Percentiles rank a stretch among this genome's conserved stretches.
Conservation (phyloP, 2,113 vertebrate species). For the Oreotrochilus melanogaster region DNA sequence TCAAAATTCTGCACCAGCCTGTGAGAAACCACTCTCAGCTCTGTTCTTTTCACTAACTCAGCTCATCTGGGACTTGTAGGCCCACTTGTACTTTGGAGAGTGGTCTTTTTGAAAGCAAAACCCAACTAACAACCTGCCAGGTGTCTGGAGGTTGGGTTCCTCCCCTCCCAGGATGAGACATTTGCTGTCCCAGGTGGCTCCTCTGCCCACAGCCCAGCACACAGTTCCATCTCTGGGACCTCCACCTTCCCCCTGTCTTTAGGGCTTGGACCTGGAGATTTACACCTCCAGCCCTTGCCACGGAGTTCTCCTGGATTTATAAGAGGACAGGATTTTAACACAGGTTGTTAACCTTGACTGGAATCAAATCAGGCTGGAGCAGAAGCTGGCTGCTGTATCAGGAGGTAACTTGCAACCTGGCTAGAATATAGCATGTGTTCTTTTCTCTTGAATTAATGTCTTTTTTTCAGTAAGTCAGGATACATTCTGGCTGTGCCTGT, state of each 20-base stretch:
- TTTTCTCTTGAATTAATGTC: neutral
- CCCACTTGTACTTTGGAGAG: rapidly evolving
- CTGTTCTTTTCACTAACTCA: neutral
- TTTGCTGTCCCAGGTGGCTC: rapidly evolving
- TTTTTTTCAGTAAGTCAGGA: neutral
- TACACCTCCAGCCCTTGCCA: neutral
- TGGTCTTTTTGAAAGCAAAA: neutral
- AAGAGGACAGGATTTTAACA: neutral
- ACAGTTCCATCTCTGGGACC: rapidly evolving
- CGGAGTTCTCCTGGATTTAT: neutral
- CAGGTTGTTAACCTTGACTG: neutral
- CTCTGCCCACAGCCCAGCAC: neutral
- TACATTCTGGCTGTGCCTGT: neutral
- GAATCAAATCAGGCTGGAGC: conserved; percentile 10
- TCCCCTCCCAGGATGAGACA: neutral
- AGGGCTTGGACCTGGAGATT: neutral
- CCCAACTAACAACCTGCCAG: neutral
- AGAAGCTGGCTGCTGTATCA: neutral
- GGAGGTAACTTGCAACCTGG: neutral
- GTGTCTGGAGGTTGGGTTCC: neutral
- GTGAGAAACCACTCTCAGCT: neutral
- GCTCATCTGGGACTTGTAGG: neutral
- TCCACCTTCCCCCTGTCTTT: rapidly evolving
- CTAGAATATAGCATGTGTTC: neutral
- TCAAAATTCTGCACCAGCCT: neutral